phyloP scores from a whole-genome alignment of 2,113 vertebrate genomes.

The Gymnarchus niloticus region DNA sequence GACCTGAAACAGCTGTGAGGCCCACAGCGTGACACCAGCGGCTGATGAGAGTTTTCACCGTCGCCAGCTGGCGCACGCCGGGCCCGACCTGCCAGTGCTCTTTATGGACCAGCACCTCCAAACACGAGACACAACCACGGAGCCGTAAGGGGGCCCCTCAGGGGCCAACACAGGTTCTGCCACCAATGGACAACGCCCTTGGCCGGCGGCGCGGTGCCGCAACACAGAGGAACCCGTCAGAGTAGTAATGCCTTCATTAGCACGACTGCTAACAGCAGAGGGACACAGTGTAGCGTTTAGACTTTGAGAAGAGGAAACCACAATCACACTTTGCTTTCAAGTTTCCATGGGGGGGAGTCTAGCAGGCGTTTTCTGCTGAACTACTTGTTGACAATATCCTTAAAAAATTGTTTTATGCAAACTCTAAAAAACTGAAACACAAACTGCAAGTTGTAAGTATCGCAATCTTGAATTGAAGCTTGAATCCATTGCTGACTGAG shows the following conservation, averaged over 20 bases:
- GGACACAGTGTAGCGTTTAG: constrained; percentile 26
- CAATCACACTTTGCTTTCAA: constrained; percentile 35
- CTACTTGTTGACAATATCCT: background rate
- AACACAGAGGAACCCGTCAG: too few species aligned
- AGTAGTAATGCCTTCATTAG: background rate
- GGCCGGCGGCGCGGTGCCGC: too few species aligned
- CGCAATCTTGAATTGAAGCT: too few species aligned
- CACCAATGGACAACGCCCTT: background rate
- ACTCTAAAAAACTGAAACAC: too few species aligned
- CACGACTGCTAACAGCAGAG: background rate
- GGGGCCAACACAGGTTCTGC: background rate
- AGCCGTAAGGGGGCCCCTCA: background rate
- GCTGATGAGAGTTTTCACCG: background rate
- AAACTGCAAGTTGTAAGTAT: too few species aligned
- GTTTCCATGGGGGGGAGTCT: constrained; percentile 12
- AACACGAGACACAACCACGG: background rate
- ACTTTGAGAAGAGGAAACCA: constrained; percentile 51
- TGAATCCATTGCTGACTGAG: too few species aligned
- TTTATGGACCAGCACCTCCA: background rate
- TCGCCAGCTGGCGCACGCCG: background rate
- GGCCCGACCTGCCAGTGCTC: too few species aligned
- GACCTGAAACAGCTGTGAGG: background rate
- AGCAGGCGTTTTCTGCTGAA: background rate
- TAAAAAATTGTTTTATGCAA: background rate
- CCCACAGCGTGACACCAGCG: constrained; percentile 17